Percentiles rank a stretch among this genome's conserved stretches.
These are phyloP conservation scores for Eospalax fontanierii DNA, from an alignment of 2,797 vertebrate genomes.

Conservation along the genomic window DNA sequence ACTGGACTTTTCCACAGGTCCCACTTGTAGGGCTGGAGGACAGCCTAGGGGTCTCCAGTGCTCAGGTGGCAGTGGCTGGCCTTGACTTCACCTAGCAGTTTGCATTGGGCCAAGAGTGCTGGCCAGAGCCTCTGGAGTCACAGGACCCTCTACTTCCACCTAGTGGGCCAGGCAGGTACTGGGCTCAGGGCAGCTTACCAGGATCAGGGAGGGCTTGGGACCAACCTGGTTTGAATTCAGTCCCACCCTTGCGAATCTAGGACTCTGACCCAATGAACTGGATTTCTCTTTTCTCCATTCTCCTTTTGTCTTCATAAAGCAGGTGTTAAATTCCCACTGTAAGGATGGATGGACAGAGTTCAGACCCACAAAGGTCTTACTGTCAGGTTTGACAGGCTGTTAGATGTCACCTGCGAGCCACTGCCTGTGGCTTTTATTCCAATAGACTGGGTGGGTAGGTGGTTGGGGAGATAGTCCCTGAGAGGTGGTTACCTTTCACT, in stretches of 20 bases:
- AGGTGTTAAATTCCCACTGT: neutral
- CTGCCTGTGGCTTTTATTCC: neutral
- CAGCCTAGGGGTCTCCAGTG: neutral
- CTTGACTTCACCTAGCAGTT: neutral
- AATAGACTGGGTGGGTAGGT: no score
- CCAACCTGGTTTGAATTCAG: neutral
- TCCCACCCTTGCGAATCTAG: fast-evolving
- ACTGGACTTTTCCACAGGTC: neutral
- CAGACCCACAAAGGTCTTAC: neutral
- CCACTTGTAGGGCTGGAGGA: no score
- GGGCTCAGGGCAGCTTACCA: no score
- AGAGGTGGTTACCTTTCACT: neutral
- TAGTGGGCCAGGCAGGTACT: neutral
- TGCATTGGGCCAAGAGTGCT: neutral
- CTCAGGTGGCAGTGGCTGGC: neutral
- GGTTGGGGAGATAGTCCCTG: neutral
- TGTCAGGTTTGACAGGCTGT: neutral
- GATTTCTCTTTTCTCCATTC: neutral
- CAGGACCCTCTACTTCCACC: neutral
- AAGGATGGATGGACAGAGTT: neutral
- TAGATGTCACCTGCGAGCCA: neutral
- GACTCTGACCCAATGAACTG: neutral
- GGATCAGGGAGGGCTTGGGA: neutral
- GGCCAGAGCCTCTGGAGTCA: neutral
- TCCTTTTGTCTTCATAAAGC: neutral